Evolutionary conservation across 2,113 vertebrate genomes (phyloP), one percentile per base, ranked within the genome.

Genomic region (Climacteris rufus): DNA sequence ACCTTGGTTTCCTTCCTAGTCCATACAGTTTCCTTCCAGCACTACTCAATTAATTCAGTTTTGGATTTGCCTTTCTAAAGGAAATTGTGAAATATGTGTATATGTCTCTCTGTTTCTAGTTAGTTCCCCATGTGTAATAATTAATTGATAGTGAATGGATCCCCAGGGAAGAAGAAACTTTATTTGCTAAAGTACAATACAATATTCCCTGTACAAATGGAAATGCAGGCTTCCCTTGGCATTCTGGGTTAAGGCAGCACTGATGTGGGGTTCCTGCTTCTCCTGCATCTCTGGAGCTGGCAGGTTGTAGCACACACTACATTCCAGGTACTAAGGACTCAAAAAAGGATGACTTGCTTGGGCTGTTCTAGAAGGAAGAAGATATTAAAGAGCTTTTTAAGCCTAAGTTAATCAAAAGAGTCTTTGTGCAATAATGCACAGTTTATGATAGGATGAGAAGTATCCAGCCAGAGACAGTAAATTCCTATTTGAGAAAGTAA

Each of bases 141-240:
- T 83, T 96, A 95, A 92, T 94, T 95, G 84, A 75, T 57, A 69
- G 63, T 10, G 75, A 94, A 83, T 86, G 77, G 83, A 75, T 96
- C 94, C 88, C 94, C 23, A 56, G 88, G 83, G 87, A 93, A 79
- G 44, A 57, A 76, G 44, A 88, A 87, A 64, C 22, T 95, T 93
- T 92, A 82, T 96, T 95, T 97, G 85, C 93, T 92, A n/a, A 92
- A 96, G 72, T 89, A 75, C 50, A 93, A 78, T 75, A 40, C 71
- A 82, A 82, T 89, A 37, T 52, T 66, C 63, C 35, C 71, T 61
- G 15, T 65, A 20, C 20, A 82, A 57, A 35, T 69, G 76, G 91
- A 86, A 90, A 12, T 33, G 40, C 5, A n/a, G 63, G 60, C 28
- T 76, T 81, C 64, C 77, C 64, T n/a, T 64, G 60, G 56, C 9